These are phyloP conservation scores for Physella acuta DNA, from an alignment of 1,140 invertebrate genomes.

Conservation along the genomic window DNA sequence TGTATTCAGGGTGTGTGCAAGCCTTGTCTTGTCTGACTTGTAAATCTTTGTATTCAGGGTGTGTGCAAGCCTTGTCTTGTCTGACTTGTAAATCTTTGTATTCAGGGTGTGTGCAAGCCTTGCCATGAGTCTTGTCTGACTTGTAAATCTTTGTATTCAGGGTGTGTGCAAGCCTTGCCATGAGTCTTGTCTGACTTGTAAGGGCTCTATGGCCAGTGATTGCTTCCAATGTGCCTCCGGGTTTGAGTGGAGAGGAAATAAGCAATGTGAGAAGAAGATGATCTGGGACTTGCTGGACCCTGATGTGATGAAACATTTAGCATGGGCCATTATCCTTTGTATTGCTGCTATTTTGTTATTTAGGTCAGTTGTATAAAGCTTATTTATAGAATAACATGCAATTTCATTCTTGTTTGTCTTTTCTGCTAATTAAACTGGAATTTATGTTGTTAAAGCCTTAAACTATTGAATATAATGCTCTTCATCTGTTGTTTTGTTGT, in stretches of 20 bases:
- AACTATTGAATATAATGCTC: not conserved
- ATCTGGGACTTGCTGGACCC: constrained; percentile 50
- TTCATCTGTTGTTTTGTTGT: not conserved
- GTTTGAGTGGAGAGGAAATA: constrained; percentile 39
- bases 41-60: too few species aligned
- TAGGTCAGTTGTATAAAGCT: constrained; percentile 22
- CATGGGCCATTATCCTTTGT: constrained; percentile 52
- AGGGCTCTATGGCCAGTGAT: constrained; percentile 39
- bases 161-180: constrained; percentile 47
- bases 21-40: too few species aligned
- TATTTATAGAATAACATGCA: not conserved
- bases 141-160: too few species aligned
- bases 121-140: too few species aligned
- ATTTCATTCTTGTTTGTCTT: not conserved
- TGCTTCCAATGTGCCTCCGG: constrained; percentile 50
- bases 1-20: too few species aligned
- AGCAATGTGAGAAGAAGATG: constrained; percentile 43
- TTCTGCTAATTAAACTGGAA: not conserved
- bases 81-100: too few species aligned
- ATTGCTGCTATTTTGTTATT: constrained; percentile 47
- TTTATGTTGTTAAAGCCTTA: not conserved
- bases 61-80: too few species aligned
- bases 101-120: too few species aligned
- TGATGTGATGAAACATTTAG: constrained; percentile 48
- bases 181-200: constrained; percentile 48